Evolutionary conservation across 2,888 invertebrate species (phyloP).

Genomic region (Cheilosia scutellata): DNA sequence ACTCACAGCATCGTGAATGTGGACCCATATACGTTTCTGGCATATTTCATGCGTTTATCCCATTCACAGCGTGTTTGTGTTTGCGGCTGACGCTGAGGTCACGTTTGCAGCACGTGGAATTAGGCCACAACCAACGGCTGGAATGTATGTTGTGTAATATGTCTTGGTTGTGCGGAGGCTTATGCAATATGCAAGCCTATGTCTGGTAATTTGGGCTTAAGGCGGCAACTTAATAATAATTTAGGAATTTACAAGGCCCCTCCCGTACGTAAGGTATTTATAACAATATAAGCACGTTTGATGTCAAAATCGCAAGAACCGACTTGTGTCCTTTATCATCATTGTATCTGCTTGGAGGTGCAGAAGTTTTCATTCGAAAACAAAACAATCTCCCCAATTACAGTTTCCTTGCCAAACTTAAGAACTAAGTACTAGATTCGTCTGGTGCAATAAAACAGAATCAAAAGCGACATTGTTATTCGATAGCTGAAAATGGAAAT

Average conservation of each 20-base stretch:
- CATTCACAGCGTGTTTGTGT: conserved; percentile 15
- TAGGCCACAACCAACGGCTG: conserved; percentile 8
- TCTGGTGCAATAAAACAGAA: too few species aligned
- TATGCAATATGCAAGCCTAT: background rate
- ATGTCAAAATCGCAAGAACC: too few species aligned
- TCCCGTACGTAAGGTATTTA: background rate
- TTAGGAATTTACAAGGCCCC: background rate
- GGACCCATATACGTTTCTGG: conserved; percentile 24
- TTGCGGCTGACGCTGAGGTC: conserved; percentile 9
- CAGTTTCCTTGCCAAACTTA: too few species aligned
- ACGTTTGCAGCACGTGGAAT: background rate
- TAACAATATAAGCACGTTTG: too few species aligned
- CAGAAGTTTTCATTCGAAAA: too few species aligned
- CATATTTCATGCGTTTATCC: conserved; percentile 33
- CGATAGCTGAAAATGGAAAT: background rate
- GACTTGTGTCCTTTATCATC: too few species aligned
- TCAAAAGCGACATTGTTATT: background rate
- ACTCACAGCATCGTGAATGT: background rate
- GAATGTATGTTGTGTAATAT: background rate
- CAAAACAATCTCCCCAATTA: too few species aligned
- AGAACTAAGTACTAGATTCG: too few species aligned
- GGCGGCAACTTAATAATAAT: background rate
- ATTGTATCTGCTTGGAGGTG: too few species aligned
- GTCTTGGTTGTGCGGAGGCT: background rate
- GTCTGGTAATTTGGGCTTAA: background rate